Conservation (phyloP, 2,113 vertebrate genomes). For the Condylura cristata region DNA sequence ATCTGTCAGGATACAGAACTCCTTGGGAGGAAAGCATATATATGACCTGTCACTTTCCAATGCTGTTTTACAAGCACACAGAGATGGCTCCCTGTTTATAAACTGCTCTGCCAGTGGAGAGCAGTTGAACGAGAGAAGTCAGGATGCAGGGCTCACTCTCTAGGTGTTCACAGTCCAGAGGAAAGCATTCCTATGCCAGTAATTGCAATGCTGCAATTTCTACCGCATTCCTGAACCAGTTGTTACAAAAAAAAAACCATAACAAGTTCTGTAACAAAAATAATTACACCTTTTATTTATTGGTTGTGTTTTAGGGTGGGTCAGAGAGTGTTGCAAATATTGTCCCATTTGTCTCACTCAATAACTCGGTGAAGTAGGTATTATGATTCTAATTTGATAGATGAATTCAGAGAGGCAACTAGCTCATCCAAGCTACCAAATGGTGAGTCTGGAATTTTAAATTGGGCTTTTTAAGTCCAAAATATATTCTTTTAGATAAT, state of each 20-base stretch:
- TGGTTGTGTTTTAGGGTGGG: not conserved
- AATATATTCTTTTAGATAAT: not conserved
- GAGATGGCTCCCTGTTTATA: not conserved
- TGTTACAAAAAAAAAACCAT: not conserved
- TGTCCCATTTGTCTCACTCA: conserved; percentile 14
- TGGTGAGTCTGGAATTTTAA: not conserved
- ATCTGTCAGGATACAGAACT: not conserved
- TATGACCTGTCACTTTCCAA: not conserved
- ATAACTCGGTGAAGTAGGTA: not conserved
- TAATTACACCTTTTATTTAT: conserved; percentile 39
- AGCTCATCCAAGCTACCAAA: not conserved
- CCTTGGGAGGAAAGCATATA: not conserved
- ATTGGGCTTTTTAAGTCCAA: not conserved
- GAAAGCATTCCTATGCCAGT: not conserved
- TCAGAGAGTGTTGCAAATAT: conserved; percentile 37
- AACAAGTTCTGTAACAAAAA: conserved; percentile 11
- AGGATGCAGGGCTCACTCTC: not conserved
- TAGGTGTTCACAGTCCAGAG: not conserved
- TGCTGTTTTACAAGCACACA: not conserved
- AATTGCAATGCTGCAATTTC: not conserved
- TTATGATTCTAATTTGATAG: conserved; percentile 1
- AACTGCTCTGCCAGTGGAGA: not conserved
- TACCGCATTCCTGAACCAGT: not conserved
- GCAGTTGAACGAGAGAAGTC: not conserved
- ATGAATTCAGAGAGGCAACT: not conserved